Conservation (phyloP, 2,113 vertebrate species). For the Prionailurus bengalensis region DNA sequence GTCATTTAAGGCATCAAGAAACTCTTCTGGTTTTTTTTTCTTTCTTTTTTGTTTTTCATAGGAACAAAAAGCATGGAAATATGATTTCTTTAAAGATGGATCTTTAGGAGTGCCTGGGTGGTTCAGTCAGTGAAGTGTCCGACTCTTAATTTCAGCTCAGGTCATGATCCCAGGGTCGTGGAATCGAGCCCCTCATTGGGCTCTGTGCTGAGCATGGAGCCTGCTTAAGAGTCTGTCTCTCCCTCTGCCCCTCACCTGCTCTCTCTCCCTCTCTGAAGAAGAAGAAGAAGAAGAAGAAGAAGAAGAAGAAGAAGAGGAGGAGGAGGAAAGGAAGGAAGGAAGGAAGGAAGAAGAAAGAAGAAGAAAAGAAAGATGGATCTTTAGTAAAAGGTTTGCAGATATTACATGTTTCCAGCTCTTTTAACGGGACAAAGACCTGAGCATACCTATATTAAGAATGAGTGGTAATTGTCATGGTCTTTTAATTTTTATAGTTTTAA, state of each 20-base stretch:
- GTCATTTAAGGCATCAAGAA: neutral
- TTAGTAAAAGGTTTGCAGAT: neutral
- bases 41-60: neutral
- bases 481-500: neutral
- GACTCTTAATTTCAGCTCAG: too few relatives aligned
- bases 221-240: too few relatives aligned
- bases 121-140: too few relatives aligned
- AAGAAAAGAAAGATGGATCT: neutral
- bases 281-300: too few relatives aligned
- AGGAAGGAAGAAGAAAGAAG: too few relatives aligned
- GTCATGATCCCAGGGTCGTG: too few relatives aligned
- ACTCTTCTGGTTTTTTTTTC: neutral
- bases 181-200: too few relatives aligned
- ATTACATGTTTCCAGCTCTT: neutral
- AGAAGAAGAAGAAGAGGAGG: too few relatives aligned
- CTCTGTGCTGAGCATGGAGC: too few relatives aligned
- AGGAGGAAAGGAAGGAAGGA: too few relatives aligned
- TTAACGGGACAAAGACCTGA: constrained; percentile 4
- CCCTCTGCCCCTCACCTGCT: too few relatives aligned
- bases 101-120: neutral
- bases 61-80: neutral
- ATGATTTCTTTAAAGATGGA: neutral
- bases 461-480: neutral
- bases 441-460: neutral
- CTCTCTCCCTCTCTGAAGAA: too few relatives aligned